Evolutionary conservation across 1,140 invertebrate species (phyloP).

Genomic region (Zeugodacus cucurbitae): DNA sequence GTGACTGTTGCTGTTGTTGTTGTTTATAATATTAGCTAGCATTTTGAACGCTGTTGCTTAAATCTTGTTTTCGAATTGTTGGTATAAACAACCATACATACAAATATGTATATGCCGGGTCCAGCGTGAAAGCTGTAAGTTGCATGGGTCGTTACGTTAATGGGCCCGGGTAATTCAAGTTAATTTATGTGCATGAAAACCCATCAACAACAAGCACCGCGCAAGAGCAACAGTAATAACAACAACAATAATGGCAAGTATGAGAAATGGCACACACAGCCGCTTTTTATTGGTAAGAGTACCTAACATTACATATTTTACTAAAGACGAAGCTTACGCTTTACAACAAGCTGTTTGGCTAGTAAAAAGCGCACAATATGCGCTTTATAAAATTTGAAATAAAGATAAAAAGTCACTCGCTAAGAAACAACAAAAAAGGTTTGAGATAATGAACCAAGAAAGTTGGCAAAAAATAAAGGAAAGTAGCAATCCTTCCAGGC

Average conservation of each 20-base stretch:
- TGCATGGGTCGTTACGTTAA: slow-evolving; percentile 39
- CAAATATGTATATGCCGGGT: neutral
- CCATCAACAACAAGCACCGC: neutral
- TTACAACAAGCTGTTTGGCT: neutral
- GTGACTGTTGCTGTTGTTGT: too few species aligned
- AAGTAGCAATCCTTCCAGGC: neutral
- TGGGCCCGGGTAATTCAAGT: slow-evolving; percentile 3
- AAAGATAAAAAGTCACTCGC: neutral
- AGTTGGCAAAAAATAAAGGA: neutral
- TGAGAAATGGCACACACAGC: neutral
- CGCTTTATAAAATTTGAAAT: neutral
- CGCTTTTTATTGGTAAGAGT: neutral
- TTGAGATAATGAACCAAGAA: neutral
- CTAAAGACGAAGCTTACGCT: neutral
- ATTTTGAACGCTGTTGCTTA: too few species aligned
- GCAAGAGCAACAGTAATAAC: neutral
- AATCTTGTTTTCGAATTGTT: too few species aligned
- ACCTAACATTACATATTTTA: neutral
- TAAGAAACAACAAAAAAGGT: neutral
- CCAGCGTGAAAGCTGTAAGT: neutral
- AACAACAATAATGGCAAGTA: neutral
- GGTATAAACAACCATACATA: too few species aligned
- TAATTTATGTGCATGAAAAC: slow-evolving; percentile 30
- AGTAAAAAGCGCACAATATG: slow-evolving; percentile 4
- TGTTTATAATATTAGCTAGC: too few species aligned